Percentiles rank a stretch among this genome's conserved stretches.
phyloP scores from a whole-genome alignment of 2,797 vertebrate species.

The Gymnodraco acuticeps region DNA sequence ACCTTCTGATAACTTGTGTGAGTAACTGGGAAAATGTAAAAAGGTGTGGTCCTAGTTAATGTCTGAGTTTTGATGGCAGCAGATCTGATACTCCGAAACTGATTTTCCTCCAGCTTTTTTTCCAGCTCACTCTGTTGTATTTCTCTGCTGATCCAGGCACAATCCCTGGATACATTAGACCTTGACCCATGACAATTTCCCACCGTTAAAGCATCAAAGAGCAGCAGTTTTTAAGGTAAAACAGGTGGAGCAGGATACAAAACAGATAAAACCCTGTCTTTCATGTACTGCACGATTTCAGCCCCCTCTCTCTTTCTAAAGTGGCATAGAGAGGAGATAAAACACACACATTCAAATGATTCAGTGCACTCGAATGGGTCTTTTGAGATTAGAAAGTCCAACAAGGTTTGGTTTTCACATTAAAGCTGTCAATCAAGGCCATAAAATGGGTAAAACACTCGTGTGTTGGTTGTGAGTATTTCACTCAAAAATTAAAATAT shows the following conservation, averaged over 20 bases:
- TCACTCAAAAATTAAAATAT: neutral
- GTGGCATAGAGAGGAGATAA: neutral
- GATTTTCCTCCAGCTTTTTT: conserved; percentile 5
- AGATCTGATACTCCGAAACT: conserved; percentile 16
- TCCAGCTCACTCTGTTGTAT: conserved; percentile 14
- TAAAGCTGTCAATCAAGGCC: conserved; percentile 2
- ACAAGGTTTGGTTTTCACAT: neutral
- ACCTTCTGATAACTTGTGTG: neutral
- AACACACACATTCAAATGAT: conserved; percentile 11
- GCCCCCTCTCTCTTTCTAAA: neutral
- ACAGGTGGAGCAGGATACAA: conserved; percentile 8
- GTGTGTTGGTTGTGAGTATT: neutral
- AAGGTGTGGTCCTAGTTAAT: neutral
- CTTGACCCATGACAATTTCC: conserved; percentile 14
- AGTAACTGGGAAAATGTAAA: neutral
- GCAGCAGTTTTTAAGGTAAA: conserved; percentile 1
- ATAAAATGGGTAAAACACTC: neutral
- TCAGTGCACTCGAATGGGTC: conserved; percentile 5
- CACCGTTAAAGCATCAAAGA: conserved; percentile 23
- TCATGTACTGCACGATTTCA: neutral
- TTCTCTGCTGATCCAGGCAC: conserved; percentile 19
- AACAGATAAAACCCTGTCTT: conserved; percentile 14
- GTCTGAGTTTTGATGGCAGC: neutral
- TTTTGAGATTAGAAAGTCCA: conserved; percentile 3
- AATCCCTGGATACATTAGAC: conserved; percentile 32